Evolutionary conservation across 2,888 invertebrate genomes (phyloP).

Genomic region (Lathronympha strigana): DNA sequence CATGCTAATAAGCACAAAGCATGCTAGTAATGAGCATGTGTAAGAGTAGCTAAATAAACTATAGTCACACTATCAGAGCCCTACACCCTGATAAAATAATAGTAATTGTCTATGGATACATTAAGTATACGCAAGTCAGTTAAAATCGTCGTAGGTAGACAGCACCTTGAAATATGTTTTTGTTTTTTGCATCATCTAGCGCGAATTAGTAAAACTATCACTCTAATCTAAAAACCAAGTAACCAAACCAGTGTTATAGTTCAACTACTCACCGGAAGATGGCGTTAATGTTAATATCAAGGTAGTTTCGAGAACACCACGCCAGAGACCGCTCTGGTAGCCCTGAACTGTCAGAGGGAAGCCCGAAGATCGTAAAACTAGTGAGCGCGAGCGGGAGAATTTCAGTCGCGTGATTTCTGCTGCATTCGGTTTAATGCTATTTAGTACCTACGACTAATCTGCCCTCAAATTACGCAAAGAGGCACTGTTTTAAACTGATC

Average conservation of each 20-base stretch:
- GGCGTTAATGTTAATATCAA: background rate
- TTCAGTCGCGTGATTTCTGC: too few relatives aligned
- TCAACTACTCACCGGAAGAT: background rate
- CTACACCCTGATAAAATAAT: background rate
- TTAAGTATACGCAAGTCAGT: too few relatives aligned
- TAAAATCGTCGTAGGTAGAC: conserved; percentile 6
- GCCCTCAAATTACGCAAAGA: too few relatives aligned
- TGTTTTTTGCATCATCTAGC: background rate
- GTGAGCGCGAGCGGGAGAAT: too few relatives aligned
- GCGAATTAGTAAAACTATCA: background rate
- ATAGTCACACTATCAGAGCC: background rate
- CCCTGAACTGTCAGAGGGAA: too few relatives aligned
- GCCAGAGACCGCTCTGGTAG: background rate
- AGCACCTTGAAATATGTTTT: background rate
- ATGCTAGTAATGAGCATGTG: background rate
- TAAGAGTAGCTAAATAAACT: background rate
- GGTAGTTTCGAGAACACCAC: background rate
- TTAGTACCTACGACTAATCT: too few relatives aligned
- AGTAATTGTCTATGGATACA: conserved; percentile 27
- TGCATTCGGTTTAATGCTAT: too few relatives aligned
- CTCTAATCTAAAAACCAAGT: background rate
- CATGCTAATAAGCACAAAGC: background rate
- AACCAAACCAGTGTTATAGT: background rate
- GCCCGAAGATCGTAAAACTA: too few relatives aligned
- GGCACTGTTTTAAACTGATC: too few relatives aligned